These are phyloP conservation scores for Vespertilio murinus DNA, from an alignment of 2,797 vertebrate species.

Conservation along the genomic window DNA sequence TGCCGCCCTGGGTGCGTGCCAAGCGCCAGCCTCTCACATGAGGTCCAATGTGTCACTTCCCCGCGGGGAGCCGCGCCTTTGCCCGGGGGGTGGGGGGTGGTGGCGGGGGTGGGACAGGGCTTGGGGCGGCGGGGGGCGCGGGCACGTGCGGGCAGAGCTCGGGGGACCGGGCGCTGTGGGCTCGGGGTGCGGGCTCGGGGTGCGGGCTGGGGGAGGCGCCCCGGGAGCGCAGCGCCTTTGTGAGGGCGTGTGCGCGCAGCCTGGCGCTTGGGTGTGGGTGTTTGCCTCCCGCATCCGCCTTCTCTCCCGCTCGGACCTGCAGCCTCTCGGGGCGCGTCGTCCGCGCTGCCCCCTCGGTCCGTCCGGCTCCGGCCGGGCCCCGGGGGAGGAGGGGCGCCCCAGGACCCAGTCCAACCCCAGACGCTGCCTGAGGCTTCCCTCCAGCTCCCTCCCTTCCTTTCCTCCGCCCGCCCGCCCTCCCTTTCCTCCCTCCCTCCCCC, in stretches of 20 bases:
- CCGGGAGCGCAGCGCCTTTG: conserved; percentile 60
- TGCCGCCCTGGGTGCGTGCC: conserved; percentile 65
- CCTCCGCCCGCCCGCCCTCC: conserved; percentile 41
- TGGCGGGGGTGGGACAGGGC: conserved; percentile 38
- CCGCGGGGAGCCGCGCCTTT: conserved; percentile 73
- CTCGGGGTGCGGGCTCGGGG: not conserved
- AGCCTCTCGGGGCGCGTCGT: conserved; percentile 59
- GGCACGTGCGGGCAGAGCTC: conserved; percentile 50
- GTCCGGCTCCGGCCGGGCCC: conserved; percentile 39
- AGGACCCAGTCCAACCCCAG: conserved; percentile 66
- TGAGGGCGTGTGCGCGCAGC: conserved; percentile 30
- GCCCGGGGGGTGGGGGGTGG: conserved; percentile 57
- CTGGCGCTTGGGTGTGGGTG: conserved; percentile 77
- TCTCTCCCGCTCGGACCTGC: conserved; percentile 70
- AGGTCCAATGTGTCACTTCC: conserved; percentile 79
- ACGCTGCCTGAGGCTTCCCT: conserved; percentile 66
- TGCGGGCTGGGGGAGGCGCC: not conserved
- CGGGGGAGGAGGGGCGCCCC: conserved; percentile 37
- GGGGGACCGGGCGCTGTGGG: not conserved
- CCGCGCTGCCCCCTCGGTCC: conserved; percentile 17
- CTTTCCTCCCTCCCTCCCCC: not conserved
- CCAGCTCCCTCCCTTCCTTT: conserved; percentile 57
- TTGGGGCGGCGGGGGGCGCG: conserved; percentile 64
- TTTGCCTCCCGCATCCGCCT: conserved; percentile 77
- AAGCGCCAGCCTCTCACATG: conserved; percentile 76